phyloP scores from a whole-genome alignment of 2,113 vertebrate species.

The Corythornis cristatus region DNA sequence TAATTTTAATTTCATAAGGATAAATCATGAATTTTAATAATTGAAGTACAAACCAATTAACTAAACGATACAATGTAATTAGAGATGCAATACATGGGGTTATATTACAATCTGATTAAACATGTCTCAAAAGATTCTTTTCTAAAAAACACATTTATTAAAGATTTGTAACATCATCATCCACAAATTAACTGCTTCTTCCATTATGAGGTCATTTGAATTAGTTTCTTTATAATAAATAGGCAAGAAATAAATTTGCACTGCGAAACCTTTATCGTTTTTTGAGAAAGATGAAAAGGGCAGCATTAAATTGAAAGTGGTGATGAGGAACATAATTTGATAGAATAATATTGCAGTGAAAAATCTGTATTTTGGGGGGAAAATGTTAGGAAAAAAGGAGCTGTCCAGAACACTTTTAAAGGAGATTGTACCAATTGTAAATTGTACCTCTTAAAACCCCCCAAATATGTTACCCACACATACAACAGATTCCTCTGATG shows the following conservation, averaged over 20 bases:
- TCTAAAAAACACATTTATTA: slow-evolving; percentile 25
- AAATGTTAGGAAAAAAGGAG: background rate
- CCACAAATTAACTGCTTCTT: background rate
- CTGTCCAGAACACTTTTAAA: background rate
- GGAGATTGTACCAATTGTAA: background rate
- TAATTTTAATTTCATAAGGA: slow-evolving; percentile 55
- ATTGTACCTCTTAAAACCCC: background rate
- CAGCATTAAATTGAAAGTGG: background rate
- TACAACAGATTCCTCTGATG: background rate
- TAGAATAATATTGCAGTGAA: background rate
- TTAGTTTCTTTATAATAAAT: slow-evolving; percentile 1
- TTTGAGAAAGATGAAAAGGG: background rate
- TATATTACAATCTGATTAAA: slow-evolving; percentile 53
- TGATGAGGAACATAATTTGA: background rate
- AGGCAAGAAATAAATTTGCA: background rate
- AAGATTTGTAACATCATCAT: background rate
- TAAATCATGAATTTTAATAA: slow-evolving; percentile 52
- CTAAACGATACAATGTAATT: slow-evolving; percentile 49
- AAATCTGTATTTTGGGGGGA: background rate
- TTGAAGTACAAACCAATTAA: slow-evolving; percentile 53
- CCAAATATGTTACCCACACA: background rate
- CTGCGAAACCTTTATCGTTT: background rate
- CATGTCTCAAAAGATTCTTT: slow-evolving; percentile 8
- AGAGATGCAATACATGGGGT: slow-evolving; percentile 14
- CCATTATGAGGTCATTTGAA: background rate